Percentiles rank a stretch among this genome's conserved stretches.
phyloP scores from a whole-genome alignment of 2,113 vertebrate genomes.

The Pteropus alecto region DNA sequence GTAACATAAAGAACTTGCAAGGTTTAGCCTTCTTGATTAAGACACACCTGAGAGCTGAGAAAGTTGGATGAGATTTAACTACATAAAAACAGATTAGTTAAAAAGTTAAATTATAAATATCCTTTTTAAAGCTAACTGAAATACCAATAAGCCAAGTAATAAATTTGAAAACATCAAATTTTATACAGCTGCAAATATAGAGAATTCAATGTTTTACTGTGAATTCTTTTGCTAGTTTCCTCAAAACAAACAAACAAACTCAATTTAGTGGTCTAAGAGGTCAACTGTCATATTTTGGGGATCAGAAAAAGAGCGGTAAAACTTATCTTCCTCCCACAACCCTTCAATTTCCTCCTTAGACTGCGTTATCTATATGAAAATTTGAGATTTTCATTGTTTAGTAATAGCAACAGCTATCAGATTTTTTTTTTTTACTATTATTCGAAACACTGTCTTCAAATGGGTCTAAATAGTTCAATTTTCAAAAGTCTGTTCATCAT shows the following conservation, averaged over 20 bases:
- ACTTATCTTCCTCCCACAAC: constrained; percentile 10
- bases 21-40: neutral
- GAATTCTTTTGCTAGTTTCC: neutral
- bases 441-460: constrained; percentile 11
- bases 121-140: constrained; percentile 31
- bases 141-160: neutral
- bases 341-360: neutral
- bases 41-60: constrained; percentile 19
- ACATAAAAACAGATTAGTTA: neutral
- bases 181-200: neutral
- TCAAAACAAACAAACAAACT: neutral
- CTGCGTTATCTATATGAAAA: neutral
- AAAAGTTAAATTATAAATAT: constrained; percentile 11
- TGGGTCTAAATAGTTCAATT: neutral
- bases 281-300: neutral
- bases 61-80: constrained; percentile 31
- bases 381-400: neutral
- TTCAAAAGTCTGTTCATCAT: constrained; percentile 22
- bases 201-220: constrained; percentile 21
- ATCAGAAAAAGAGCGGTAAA: neutral
- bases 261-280: neutral
- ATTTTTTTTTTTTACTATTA: neutral
- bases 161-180: neutral
- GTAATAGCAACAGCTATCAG: neutral
- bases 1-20: constrained; percentile 15